Conservation (phyloP, 2,113 vertebrate species). For the Hemibagrus wyckioides region DNA sequence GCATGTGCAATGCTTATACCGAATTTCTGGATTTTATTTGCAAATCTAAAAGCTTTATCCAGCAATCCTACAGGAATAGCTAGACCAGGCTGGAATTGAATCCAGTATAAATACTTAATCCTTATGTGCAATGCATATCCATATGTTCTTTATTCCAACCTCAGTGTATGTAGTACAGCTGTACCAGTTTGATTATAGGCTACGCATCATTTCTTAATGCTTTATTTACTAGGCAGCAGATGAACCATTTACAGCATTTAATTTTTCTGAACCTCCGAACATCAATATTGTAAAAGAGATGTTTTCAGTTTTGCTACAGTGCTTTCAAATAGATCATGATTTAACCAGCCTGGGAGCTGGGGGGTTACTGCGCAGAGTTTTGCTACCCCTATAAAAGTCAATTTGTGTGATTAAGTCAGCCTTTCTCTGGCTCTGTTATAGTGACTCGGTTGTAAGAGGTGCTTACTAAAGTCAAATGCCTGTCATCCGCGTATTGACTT, state of each 20-base stretch:
- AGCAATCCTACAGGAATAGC: not conserved
- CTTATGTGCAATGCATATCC: not conserved
- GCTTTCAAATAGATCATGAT: slow-evolving; percentile 67
- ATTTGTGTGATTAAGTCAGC: slow-evolving; percentile 71
- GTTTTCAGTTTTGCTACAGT: slow-evolving; percentile 67
- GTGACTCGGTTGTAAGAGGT: slow-evolving; percentile 60
- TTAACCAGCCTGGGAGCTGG: slow-evolving; percentile 67
- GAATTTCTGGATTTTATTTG: not conserved
- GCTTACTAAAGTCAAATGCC: slow-evolving; percentile 64
- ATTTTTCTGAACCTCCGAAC: slow-evolving; percentile 65
- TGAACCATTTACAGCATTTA: slow-evolving; percentile 46
- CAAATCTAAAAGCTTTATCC: too few species aligned
- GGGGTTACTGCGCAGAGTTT: slow-evolving; percentile 52
- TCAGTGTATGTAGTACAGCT: not conserved
- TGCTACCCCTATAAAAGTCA: slow-evolving; percentile 68
- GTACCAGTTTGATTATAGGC: not conserved
- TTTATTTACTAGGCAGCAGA: slow-evolving; percentile 38
- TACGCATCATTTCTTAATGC: not conserved
- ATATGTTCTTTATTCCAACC: not conserved
- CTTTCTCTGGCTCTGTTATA: slow-evolving; percentile 59
- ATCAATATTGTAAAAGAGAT: slow-evolving; percentile 65
- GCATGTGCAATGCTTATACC: not conserved
- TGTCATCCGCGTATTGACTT: slow-evolving; percentile 62
- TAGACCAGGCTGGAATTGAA: not conserved
- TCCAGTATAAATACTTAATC: too few species aligned